A percentile compares a stretch with the other conserved stretches of the same genome.
phyloP scores from a whole-genome alignment of 2,113 vertebrate species.

The Mormyrus lacerda region DNA sequence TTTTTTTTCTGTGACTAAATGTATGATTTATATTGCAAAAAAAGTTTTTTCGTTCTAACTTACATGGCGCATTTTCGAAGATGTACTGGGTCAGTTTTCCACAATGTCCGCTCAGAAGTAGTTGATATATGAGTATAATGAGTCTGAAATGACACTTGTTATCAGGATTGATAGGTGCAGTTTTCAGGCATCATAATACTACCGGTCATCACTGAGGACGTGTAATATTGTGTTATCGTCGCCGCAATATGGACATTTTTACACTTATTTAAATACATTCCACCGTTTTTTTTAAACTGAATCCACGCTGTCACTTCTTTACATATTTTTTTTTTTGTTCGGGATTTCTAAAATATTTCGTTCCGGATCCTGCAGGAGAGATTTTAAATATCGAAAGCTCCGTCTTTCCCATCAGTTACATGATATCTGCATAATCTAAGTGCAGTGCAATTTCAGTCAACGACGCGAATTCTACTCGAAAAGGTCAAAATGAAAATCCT shows the following conservation, averaged over 20 bases:
- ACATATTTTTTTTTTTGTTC: background rate
- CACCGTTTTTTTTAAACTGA: conserved; percentile 8
- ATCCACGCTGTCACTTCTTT: background rate
- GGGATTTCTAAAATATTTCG: conserved; percentile 30
- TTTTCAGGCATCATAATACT: background rate
- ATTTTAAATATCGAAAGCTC: conserved; percentile 14
- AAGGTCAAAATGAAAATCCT: conserved; percentile 53
- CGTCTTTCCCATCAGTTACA: background rate
- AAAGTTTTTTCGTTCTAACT: conserved; percentile 2
- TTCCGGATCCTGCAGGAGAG: background rate
- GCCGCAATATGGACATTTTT: conserved; percentile 8
- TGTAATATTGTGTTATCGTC: background rate
- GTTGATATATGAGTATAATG: background rate
- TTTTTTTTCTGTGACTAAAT: conserved; percentile 8
- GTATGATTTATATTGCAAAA: conserved; percentile 3
- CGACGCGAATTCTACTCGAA: conserved; percentile 25
- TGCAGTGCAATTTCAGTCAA: background rate
- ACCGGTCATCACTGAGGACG: background rate
- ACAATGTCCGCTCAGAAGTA: background rate
- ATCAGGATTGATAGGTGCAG: conserved; percentile 9
- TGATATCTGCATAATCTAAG: background rate
- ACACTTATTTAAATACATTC: conserved; percentile 10
- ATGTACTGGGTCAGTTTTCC: background rate
- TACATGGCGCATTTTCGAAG: background rate
- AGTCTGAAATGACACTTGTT: conserved; percentile 23